Percentiles rank a stretch among this genome's conserved stretches.
Conservation (phyloP, 2,113 vertebrate species). For the Struthio camelus region DNA sequence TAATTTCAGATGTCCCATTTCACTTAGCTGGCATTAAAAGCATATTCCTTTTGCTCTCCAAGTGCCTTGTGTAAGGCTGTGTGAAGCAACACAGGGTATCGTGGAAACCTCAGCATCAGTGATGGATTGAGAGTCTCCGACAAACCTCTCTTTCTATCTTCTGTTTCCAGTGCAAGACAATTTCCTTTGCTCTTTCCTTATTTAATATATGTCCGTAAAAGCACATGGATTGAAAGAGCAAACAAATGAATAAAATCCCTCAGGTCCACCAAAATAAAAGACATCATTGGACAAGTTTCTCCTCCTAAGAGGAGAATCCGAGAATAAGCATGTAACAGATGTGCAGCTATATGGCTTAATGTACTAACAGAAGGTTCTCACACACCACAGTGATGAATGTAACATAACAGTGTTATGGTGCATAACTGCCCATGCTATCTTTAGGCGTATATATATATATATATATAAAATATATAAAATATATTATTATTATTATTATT, state of each 20-base stretch:
- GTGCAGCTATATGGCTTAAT: not conserved
- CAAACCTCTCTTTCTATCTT: not conserved
- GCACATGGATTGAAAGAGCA: not conserved
- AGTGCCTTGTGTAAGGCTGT: not conserved
- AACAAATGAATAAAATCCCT: conserved; percentile 10
- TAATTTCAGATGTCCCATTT: conserved; percentile 14
- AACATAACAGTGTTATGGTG: not conserved
- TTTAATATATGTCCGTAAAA: not conserved
- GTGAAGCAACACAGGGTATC: not conserved
- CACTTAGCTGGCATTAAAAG: not conserved
- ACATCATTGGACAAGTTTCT: not conserved
- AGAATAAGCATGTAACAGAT: not conserved
- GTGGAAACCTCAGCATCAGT: conserved; percentile 2
- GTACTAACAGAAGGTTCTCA: not conserved
- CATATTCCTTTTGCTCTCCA: not conserved
- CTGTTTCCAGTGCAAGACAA: not conserved
- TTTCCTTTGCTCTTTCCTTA: not conserved
- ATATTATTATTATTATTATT: too few relatives aligned
- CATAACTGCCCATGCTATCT: not conserved
- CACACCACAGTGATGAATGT: not conserved
- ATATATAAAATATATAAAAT: too few relatives aligned
- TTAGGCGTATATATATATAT: not conserved
- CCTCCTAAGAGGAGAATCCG: not conserved
- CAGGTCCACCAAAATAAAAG: not conserved
- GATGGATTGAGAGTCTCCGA: conserved; percentile 16